phyloP scores from a whole-genome alignment of 2,888 invertebrate genomes.

The Melanchra persicariae region DNA sequence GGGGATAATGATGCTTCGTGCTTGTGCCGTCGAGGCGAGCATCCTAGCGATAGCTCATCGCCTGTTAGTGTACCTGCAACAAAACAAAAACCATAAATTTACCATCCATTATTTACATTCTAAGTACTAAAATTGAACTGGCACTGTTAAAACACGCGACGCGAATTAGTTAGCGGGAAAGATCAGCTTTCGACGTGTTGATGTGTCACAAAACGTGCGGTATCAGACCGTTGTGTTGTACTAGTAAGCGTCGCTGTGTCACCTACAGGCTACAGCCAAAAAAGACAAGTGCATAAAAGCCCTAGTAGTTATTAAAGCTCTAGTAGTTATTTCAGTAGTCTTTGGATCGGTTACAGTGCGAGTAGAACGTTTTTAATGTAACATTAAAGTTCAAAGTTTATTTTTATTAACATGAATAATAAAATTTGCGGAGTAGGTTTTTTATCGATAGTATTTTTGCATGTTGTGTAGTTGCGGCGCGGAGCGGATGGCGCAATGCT shows the following conservation, averaged over 20 bases:
- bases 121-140: not conserved
- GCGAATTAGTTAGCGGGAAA: not conserved
- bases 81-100: conserved; percentile 58
- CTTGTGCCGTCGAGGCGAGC: conserved; percentile 90
- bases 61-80: conserved; percentile 95
- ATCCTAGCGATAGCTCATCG: conserved; percentile 94
- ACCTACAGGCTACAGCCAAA: no score
- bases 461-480: conserved; percentile 57
- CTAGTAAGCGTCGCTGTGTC: not conserved
- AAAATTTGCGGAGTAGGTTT: conserved; percentile 25
- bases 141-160: not conserved
- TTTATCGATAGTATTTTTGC: conserved; percentile 56
- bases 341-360: not conserved
- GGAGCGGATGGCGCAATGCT: conserved; percentile 76
- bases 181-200: not conserved
- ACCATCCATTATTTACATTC: no score
- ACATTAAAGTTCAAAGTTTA: not conserved
- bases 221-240: no score
- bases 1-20: conserved; percentile 93
- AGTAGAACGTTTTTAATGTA: not conserved
- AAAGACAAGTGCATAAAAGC: no score
- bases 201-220: not conserved
- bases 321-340: no score
- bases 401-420: conserved; percentile 6
- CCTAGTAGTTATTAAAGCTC: no score